Conservation (phyloP, 2,888 invertebrate species). For the Synanthedon tipuliformis region DNA sequence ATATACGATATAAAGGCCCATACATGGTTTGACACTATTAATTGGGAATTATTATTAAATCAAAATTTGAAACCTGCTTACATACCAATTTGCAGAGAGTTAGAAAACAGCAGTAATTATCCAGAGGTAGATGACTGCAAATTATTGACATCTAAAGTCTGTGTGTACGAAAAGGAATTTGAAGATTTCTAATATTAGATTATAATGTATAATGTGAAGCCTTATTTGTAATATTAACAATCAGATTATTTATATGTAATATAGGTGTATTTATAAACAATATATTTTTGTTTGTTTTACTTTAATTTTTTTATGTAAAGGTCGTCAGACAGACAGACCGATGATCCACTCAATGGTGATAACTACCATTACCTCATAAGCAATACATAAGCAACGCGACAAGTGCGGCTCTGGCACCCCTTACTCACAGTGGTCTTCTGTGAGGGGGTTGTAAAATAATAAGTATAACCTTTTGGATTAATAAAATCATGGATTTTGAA, state of each 20-base stretch:
- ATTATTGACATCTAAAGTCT: conserved; percentile 50
- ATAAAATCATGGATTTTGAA: not conserved
- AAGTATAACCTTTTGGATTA: too few species aligned
- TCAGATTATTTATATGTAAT: not conserved
- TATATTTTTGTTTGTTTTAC: not conserved
- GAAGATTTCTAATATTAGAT: conserved; percentile 66
- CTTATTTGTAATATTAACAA: not conserved
- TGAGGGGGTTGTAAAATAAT: too few species aligned
- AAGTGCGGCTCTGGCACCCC: too few species aligned
- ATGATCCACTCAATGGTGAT: too few species aligned
- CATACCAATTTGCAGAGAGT: conserved; percentile 59
- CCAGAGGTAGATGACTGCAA: conserved; percentile 67
- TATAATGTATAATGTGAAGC: not conserved
- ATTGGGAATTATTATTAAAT: conserved; percentile 85
- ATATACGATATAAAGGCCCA: conserved; percentile 91
- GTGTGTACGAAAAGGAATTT: conserved; percentile 74
- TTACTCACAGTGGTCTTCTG: too few species aligned
- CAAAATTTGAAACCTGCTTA: conserved; percentile 75
- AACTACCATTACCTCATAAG: too few species aligned
- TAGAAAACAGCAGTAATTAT: conserved; percentile 76
- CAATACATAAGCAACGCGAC: too few species aligned
- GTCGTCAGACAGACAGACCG: too few species aligned
- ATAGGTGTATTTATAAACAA: not conserved
- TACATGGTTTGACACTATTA: conserved; percentile 84
- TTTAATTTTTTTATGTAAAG: not conserved